These are phyloP conservation scores for Tarsius wallacei DNA, from an alignment of 2,797 vertebrate species.

Conservation along the genomic window DNA sequence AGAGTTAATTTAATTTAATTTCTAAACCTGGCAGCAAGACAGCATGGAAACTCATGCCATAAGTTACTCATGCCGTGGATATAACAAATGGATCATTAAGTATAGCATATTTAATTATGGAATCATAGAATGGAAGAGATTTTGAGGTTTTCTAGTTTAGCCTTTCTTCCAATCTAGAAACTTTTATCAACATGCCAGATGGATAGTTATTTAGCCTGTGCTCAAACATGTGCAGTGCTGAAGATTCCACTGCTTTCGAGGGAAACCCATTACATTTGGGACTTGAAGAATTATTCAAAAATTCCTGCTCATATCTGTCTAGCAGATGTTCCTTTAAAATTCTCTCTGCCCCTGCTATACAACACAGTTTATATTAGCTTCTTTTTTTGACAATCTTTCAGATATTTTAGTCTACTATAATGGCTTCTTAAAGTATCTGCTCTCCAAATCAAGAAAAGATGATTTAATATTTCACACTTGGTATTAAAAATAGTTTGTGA, in stretches of 20 bases:
- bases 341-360: neutral
- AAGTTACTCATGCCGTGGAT: constrained; percentile 44
- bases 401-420: neutral
- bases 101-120: constrained; percentile 70
- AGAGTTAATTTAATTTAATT: constrained; percentile 61
- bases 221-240: neutral
- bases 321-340: constrained; percentile 25
- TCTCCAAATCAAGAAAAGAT: neutral
- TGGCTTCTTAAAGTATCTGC: neutral
- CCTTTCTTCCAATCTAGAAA: constrained; percentile 57
- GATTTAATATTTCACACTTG: constrained; percentile 16
- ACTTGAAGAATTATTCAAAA: constrained; percentile 45
- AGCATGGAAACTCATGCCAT: neutral
- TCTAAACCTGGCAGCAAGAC: constrained; percentile 7
- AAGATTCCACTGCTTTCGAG: neutral
- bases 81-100: constrained; percentile 76
- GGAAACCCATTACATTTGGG: neutral
- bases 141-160: constrained; percentile 63
- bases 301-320: neutral
- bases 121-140: constrained; percentile 61
- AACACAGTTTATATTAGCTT: neutral
- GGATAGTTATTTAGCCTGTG: constrained; percentile 20
- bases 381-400: constrained; percentile 10
- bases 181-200: constrained; percentile 39
- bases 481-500: constrained; percentile 17